Evolutionary conservation across 2,797 vertebrate species (phyloP).

Genomic region (Chelonia mydas): DNA sequence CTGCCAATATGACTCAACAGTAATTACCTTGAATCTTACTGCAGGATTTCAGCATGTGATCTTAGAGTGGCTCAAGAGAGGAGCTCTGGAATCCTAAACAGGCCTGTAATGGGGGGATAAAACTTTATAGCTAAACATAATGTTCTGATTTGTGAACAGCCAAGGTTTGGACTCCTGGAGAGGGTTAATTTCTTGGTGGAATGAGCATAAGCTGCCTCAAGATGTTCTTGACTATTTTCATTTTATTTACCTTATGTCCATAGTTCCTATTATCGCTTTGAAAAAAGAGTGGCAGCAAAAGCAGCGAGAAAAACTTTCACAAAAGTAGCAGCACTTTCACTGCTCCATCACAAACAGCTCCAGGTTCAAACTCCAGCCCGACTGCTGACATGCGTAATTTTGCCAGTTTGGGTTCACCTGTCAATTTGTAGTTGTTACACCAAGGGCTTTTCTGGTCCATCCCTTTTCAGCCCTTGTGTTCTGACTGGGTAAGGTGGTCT

Average conservation of each 20-base stretch:
- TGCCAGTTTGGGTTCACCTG: background rate
- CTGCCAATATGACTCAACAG: background rate
- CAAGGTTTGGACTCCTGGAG: background rate
- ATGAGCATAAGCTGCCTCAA: slow-evolving; percentile 22
- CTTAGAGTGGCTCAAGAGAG: background rate
- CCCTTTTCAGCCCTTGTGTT: background rate
- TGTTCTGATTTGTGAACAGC: background rate
- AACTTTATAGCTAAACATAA: background rate
- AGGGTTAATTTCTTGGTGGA: background rate
- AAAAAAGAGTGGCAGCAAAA: background rate
- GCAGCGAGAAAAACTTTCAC: background rate
- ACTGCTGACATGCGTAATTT: background rate
- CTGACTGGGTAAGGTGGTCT: background rate
- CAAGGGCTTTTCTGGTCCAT: fast-evolving
- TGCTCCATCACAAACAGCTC: background rate
- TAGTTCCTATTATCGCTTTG: background rate
- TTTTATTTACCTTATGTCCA: background rate
- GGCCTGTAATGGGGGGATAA: background rate
- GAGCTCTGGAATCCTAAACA: background rate
- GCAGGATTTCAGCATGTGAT: background rate
- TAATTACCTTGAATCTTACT: background rate
- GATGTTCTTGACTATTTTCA: background rate
- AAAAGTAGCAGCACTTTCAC: fast-evolving
- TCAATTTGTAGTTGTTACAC: fast-evolving
- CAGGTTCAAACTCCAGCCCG: background rate